Evolutionary conservation across 1,140 invertebrate species (phyloP).

Genomic region (Drosophila ironensis): DNA sequence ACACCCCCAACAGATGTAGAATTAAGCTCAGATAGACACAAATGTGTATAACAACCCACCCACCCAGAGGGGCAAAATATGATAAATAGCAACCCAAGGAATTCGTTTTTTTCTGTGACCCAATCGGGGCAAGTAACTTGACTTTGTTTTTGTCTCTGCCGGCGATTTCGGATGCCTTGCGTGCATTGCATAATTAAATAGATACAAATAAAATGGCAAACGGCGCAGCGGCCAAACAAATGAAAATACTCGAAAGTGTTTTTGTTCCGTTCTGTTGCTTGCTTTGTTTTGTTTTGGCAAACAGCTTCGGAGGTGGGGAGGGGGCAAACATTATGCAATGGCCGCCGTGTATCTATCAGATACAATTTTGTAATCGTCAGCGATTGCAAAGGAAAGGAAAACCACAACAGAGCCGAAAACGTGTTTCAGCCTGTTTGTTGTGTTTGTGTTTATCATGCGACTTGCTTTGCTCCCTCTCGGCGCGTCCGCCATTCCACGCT

Average conservation of each 20-base stretch:
- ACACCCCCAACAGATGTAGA: slow-evolving; percentile 38
- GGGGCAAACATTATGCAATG: slow-evolving; percentile 65
- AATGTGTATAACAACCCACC: no score
- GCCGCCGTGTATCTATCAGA: slow-evolving; percentile 36
- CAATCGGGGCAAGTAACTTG: no score
- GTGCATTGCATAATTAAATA: slow-evolving; percentile 23
- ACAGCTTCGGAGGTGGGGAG: slow-evolving; percentile 20
- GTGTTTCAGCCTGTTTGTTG: slow-evolving; percentile 41
- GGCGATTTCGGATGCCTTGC: slow-evolving; percentile 1
- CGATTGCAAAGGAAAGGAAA: slow-evolving; percentile 5
- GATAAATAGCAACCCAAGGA: no score
- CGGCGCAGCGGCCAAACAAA: no score
- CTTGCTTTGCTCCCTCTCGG: slow-evolving; percentile 33
- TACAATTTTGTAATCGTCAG: slow-evolving; percentile 31
- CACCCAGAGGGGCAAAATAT: no score
- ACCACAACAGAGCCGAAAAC: slow-evolving; percentile 39
- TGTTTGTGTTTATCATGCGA: slow-evolving; percentile 44
- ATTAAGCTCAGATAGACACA: slow-evolving; percentile 13
- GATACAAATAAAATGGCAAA: slow-evolving; percentile 5
- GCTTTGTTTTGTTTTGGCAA: slow-evolving; percentile 66
- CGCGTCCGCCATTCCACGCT: slow-evolving; percentile 55
- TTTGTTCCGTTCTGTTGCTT: slow-evolving; percentile 12
- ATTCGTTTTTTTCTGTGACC: background rate
- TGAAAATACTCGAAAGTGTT: slow-evolving; percentile 37
- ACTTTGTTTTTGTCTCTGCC: no score